phyloP scores from a whole-genome alignment of 92 coral and sea anemone species.

The Micromussa lordhowensis region DNA sequence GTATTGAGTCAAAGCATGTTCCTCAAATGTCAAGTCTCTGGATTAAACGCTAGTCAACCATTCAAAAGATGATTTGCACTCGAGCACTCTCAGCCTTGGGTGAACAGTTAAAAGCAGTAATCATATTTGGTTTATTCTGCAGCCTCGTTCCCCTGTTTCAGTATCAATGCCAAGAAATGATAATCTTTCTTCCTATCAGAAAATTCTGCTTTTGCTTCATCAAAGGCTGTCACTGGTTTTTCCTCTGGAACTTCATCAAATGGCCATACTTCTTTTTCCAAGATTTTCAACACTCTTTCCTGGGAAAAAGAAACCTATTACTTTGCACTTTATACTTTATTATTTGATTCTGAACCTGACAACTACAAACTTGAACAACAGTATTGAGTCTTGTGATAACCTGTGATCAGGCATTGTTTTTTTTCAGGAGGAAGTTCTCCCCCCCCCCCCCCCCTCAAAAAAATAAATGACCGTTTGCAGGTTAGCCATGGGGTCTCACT shows the following conservation, averaged over 20 bases:
- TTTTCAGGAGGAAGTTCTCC: no score
- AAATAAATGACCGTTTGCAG: no score
- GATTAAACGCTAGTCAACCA: background rate
- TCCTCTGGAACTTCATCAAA: slow-evolving; percentile 54
- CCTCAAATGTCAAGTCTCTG: background rate
- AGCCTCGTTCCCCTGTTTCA: background rate
- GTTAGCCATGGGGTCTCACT: no score
- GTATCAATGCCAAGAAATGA: background rate
- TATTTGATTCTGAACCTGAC: background rate
- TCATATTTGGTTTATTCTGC: background rate
- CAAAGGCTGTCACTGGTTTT: slow-evolving; percentile 2
- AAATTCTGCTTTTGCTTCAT: slow-evolving; percentile 44
- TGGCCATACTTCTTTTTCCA: slow-evolving; percentile 80
- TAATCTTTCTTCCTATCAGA: slow-evolving; percentile 3
- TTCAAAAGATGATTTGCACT: background rate
- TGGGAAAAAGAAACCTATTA: slow-evolving; percentile 10
- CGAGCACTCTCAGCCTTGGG: background rate
- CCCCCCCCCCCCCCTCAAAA: no score
- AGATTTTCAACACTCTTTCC: slow-evolving; percentile 74
- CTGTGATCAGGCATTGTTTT: no score
- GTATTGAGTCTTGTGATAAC: no score
- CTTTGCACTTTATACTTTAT: no score
- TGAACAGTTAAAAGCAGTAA: background rate
- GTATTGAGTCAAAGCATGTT: background rate
- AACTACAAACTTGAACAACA: no score